Evolutionary conservation across 2,888 invertebrate species (phyloP), one percentile per base, ranked within the genome.

Genomic region (Parochlus steinenii): DNA sequence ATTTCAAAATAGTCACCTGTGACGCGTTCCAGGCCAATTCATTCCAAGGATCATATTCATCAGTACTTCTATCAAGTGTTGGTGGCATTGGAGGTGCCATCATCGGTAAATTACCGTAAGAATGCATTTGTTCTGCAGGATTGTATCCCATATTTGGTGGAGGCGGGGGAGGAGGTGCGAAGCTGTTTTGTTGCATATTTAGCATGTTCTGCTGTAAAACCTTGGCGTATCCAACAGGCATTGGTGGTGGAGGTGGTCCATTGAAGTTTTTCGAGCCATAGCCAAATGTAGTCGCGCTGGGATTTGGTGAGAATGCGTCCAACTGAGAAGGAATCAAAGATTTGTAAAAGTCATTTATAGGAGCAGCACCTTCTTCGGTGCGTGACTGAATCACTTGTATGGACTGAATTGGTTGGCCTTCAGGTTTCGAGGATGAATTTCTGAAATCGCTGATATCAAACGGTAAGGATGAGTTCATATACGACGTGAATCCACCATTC

Each of bases 381-480:
- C 19, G 27, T 6, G 26, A 16, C 12, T 29, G 29, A 45, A 69
- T 67, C n/a, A 67, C 67, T 49, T 69, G 65, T 40, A 68, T 68
- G 31, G 65, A 31, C 24, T 19, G 14, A 18, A 32, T 12, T 32
- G 31, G 8, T 27, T 24, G 24, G 3, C 12, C n/a, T 28, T 16
- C 33, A 6, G 16, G 17, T 12, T 20, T 14, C 14, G 32, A 25
- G 17, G 47, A 42, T 29, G 39, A 46, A 16, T 57, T 55, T 14
- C 51, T 44, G 33, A 59, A 59, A 41, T 59, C 59, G 40, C 57
- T 58, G 37, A 66, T 56, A 43, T 63, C 69, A 48, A 74, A 74
- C 17, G 71, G 67, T 45, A 72, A 20, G n/a, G 15, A 30, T 6
- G 8, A 22, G 11, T 24, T 26, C 10, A 37, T 7, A 16, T 41